Base-by-base conservation (phyloP, 2,113 vertebrate species). In the Nycticebus coucang region DNA sequence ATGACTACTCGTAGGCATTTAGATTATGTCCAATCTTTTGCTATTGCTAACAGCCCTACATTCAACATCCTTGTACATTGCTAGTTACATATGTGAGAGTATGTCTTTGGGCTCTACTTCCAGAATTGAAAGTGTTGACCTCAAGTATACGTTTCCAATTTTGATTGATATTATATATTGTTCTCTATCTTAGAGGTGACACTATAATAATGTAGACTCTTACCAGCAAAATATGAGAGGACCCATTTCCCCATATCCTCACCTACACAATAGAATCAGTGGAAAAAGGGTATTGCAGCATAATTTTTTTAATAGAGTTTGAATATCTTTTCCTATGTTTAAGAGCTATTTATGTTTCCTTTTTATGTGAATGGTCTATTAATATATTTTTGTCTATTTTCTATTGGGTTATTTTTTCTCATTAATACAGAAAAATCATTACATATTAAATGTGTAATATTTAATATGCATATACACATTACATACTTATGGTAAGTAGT, bases 331-430 rank as follows among this genome's bases (percentile, higher is more conserved):
- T 93, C 50, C 24, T 75, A 3, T 17, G 30, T 74, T 84, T 88
- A 80, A 80, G 33, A 53, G 37, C 13, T 53, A 5, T 33, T 81
- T 91, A 33, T 82, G 50, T 85, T 94, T 74, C 33, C 33, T 75
- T 93, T 91, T 84, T 35, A 62, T 82, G 77, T 75, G 74, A 75
- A 64, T 66, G 53, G 11, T 81, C 22, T 95, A 30, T 86, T 71
- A 80, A 19, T 87, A 66, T 71, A 68, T 80, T 69, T 77, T 92
- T 55, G 21, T 69, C 15, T 15, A 77, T 33, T 87, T 95, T 94
- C 62, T 94, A 11, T 71, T 92, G 60, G 22, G 35, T 77, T 59
- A 68, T 85, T 55, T 86, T 53, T 89, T 92, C 60, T 75, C 30
- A 37, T 4, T 66, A 64, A 82, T 53, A 9, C 7, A 55, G 69